Percentiles rank a stretch among this genome's conserved stretches.
These are phyloP conservation scores for Pteria penguin DNA, from an alignment of 2,888 invertebrate species.

Conservation along the genomic window DNA sequence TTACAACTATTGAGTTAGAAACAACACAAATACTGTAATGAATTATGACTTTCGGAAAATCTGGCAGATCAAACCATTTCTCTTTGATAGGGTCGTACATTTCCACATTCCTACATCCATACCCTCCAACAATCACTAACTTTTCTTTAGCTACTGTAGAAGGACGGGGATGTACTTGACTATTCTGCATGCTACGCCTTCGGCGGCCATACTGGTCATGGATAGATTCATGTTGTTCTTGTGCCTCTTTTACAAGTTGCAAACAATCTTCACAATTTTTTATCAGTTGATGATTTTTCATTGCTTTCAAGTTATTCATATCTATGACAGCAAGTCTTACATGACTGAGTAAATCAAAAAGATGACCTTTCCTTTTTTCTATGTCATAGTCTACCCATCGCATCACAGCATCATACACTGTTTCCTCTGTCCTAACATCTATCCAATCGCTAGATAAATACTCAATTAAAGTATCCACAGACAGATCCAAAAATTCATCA, in stretches of 20 bases:
- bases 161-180: constrained; percentile 73
- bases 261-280: constrained; percentile 66
- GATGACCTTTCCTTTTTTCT: constrained; percentile 64
- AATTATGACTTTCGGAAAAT: constrained; percentile 71
- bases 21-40: constrained; percentile 75
- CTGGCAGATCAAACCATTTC: constrained; percentile 74
- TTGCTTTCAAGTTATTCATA: constrained; percentile 65
- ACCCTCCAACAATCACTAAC: constrained; percentile 77
- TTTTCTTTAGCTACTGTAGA: constrained; percentile 79
- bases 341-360: constrained; percentile 68
- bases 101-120: constrained; percentile 73
- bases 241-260: constrained; percentile 71
- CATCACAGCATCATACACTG: constrained; percentile 76
- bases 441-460: constrained; percentile 77
- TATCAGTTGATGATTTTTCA: constrained; percentile 71
- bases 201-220: constrained; percentile 73
- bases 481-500: constrained; percentile 77
- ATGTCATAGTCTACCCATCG: constrained; percentile 76
- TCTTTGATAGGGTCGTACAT: constrained; percentile 78
- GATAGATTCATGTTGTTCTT: constrained; percentile 71
- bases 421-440: constrained; percentile 77
- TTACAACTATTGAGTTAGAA: constrained; percentile 74
- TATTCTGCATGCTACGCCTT: constrained; percentile 75
- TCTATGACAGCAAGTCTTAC: constrained; percentile 75
- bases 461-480: constrained; percentile 68